These are phyloP conservation scores for Calephelis perditalis DNA, from an alignment of 2,888 invertebrate species.

Conservation along the genomic window DNA sequence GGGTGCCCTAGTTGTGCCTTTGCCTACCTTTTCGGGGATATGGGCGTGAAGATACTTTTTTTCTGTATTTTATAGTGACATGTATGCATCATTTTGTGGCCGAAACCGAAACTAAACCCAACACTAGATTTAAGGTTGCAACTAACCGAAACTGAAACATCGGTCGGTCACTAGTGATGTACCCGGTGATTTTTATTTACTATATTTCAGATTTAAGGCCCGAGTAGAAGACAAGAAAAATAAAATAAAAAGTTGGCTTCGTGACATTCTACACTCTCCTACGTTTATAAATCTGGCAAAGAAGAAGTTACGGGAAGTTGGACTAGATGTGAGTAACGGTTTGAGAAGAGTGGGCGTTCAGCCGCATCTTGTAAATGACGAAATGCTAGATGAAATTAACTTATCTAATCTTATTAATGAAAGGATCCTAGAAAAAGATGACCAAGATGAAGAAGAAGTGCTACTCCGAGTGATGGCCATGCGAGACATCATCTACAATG, in stretches of 20 bases:
- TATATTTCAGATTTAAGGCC: slow-evolving; percentile 52
- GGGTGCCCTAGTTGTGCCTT: too few species aligned
- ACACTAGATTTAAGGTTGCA: too few species aligned
- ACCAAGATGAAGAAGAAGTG: slow-evolving; percentile 49
- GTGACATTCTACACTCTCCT: slow-evolving; percentile 57
- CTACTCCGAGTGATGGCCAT: slow-evolving; percentile 53
- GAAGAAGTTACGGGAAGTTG: slow-evolving; percentile 52
- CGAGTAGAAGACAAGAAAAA: slow-evolving; percentile 64
- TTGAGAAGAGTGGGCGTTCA: slow-evolving; percentile 27
- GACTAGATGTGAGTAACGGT: slow-evolving; percentile 41
- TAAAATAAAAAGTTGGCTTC: slow-evolving; percentile 63
- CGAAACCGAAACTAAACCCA: too few species aligned
- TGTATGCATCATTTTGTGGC: too few species aligned
- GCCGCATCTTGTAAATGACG: slow-evolving; percentile 45
- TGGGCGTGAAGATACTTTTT: too few species aligned
- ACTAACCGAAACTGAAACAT: too few species aligned
- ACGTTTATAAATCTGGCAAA: slow-evolving; percentile 59
- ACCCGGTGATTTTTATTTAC: too few species aligned
- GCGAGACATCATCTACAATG: slow-evolving; percentile 47
- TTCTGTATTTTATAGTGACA: too few species aligned
- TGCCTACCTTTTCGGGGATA: too few species aligned
- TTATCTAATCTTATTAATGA: slow-evolving; percentile 59
- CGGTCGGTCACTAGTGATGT: too few species aligned
- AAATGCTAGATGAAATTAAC: slow-evolving; percentile 56
- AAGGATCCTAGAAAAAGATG: slow-evolving; percentile 50